A percentile compares a stretch with the other conserved stretches of the same genome.
Evolutionary conservation across 1,140 invertebrate species (phyloP).

Genomic region (Holcopasites calliopsidis): DNA sequence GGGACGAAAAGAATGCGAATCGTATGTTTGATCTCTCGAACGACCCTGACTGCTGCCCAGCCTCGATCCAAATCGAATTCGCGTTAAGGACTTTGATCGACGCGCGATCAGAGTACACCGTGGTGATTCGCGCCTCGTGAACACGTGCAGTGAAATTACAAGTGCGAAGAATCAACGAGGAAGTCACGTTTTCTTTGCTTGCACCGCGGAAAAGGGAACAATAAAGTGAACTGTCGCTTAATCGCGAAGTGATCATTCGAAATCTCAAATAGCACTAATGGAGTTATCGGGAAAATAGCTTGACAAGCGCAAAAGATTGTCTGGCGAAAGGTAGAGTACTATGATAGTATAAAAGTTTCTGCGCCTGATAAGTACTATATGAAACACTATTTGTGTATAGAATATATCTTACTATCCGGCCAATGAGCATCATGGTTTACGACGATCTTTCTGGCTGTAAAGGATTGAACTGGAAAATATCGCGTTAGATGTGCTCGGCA

Average conservation of each 20-base stretch:
- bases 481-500: background rate
- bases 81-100: background rate
- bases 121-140: background rate
- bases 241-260: background rate
- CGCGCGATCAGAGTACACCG: background rate
- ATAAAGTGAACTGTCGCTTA: background rate
- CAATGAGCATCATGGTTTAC: too few relatives aligned
- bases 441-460: background rate
- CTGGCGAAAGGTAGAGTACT: conserved; percentile 4
- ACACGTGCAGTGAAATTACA: background rate
- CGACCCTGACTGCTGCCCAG: background rate
- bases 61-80: background rate
- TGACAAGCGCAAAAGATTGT: background rate
- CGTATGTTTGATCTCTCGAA: background rate
- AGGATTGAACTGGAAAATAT: background rate
- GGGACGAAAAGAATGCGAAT: too few relatives aligned
- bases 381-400: too few relatives aligned
- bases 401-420: too few relatives aligned
- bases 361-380: too few relatives aligned
- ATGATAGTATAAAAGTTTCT: background rate
- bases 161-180: background rate
- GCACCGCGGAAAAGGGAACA: too few relatives aligned
- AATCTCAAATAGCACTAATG: background rate
- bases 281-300: background rate
- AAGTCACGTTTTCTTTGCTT: too few relatives aligned